Evolutionary conservation across 2,797 vertebrate species (phyloP), one percentile per base, ranked within the genome.

Genomic region (Halcyon smyrnensis): DNA sequence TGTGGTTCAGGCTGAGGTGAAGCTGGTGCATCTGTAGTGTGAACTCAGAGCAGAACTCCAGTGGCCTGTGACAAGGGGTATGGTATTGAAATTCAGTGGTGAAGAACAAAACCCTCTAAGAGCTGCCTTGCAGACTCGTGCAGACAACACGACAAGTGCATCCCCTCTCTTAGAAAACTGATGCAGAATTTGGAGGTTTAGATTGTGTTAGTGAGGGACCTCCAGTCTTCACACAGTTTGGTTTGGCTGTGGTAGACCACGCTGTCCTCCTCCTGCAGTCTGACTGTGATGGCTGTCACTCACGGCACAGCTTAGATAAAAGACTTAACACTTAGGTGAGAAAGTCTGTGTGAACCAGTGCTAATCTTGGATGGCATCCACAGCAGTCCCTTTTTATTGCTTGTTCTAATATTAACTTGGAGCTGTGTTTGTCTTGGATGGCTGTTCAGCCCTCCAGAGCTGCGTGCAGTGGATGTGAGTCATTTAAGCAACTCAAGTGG

Each of bases 401-500:
- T 82, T 63, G 23, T 73, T 90, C 82, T 93, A 79, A 79, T 93
- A 84, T 79, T 96, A 75, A 76, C 91, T 88, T 51, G 4, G 69
- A 84, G 81, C 68, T 56, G 36, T 84, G 70, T 90, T 95, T 93
- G 77, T 93, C 70, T 88, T 91, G 92, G 91, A 43, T 0, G 1
- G 32, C 78, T 3, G 5, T 41, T 87, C 19, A 25, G 43, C 2
- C 2, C 59, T 83, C 50, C 71, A 34, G 84, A 73, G 62, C 79
- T 84, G 11, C 7, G 14, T 23, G 50, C 6, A 5, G 41, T 86
- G 82, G 54, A 54, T 78, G 50, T 9, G 62, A 94, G 76, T 77
- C 46, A 78, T 62, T 84, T 43, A 30, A 81, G 81, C 79, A 68
- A 13, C 51, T 41, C 0, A 1, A 69, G 83, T 69, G 60, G 36